Conservation (phyloP, 1,140 invertebrate species). For the Stratiolaelaps scimitus region DNA sequence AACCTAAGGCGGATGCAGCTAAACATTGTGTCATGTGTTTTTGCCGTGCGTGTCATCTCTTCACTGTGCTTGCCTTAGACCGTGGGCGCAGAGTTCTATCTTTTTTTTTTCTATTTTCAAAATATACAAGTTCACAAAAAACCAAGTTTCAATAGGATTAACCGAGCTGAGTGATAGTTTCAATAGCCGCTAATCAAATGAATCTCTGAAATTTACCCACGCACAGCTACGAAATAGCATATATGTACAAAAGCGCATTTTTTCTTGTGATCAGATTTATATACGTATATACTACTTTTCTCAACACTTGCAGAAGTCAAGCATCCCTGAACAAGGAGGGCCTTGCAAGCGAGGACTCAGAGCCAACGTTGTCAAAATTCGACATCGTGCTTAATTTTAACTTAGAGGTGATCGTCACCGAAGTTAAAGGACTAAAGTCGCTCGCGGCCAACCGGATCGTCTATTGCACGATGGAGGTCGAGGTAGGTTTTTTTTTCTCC, state of each 20-base stretch:
- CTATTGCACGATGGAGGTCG: conserved; percentile 99
- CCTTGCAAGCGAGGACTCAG: conserved; percentile 71
- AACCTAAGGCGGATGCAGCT: too few species aligned
- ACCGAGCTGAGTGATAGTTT: too few species aligned
- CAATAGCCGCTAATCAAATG: neutral
- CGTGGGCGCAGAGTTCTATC: too few species aligned
- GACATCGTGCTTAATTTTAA: conserved; percentile 93
- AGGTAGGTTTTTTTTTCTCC: conserved; percentile 40
- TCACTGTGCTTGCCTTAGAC: too few species aligned
- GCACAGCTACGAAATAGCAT: neutral
- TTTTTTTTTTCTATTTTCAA: too few species aligned
- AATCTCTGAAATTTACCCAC: neutral
- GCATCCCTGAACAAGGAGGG: conserved; percentile 84
- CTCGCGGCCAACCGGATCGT: conserved; percentile 91
- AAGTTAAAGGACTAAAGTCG: conserved; percentile 94
- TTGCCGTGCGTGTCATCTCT: too few species aligned
- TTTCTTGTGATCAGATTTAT: conserved; percentile 16
- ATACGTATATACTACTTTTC: neutral
- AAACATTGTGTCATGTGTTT: too few species aligned
- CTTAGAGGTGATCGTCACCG: conserved; percentile 94
- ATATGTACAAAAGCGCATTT: neutral
- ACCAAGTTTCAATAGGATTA: too few species aligned
- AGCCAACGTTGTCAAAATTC: conserved; percentile 71
- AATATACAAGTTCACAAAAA: too few species aligned
- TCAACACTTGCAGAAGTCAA: conserved; percentile 52